Percentiles rank a stretch among this genome's conserved stretches.
phyloP scores from a whole-genome alignment of 2,797 vertebrate genomes.

The Alauda arvensis region DNA sequence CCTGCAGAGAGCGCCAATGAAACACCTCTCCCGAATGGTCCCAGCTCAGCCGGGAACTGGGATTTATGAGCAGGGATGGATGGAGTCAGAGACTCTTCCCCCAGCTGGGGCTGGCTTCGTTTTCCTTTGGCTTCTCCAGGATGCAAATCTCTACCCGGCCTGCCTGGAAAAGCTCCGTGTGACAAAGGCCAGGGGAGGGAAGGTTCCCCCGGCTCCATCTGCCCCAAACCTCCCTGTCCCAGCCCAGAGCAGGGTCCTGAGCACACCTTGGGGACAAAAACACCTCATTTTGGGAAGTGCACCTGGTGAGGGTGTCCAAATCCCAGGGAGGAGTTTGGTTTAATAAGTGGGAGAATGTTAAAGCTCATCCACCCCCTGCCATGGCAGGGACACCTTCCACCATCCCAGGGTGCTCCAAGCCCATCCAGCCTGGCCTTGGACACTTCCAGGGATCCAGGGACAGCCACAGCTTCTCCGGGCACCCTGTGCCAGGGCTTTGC shows the following conservation, averaged over 20 bases:
- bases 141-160: neutral
- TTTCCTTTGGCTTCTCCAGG: neutral
- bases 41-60: neutral
- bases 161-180: neutral
- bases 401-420: rapidly evolving
- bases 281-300: neutral
- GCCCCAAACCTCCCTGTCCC: neutral
- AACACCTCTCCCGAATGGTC: neutral
- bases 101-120: neutral
- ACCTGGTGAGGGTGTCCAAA: rapidly evolving
- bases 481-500: rapidly evolving
- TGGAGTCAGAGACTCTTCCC: neutral
- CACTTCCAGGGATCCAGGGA: neutral
- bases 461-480: neutral
- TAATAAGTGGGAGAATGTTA: neutral
- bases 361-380: neutral
- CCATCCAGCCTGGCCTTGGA: rapidly evolving
- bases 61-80: neutral
- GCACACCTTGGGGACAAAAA: neutral
- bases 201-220: rapidly evolving
- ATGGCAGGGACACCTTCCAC: neutral
- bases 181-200: neutral
- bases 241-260: rapidly evolving
- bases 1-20: neutral
- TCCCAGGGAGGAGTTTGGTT: neutral